Conservation (phyloP, 2,888 invertebrate genomes). For the Drosophila macrospina region DNA sequence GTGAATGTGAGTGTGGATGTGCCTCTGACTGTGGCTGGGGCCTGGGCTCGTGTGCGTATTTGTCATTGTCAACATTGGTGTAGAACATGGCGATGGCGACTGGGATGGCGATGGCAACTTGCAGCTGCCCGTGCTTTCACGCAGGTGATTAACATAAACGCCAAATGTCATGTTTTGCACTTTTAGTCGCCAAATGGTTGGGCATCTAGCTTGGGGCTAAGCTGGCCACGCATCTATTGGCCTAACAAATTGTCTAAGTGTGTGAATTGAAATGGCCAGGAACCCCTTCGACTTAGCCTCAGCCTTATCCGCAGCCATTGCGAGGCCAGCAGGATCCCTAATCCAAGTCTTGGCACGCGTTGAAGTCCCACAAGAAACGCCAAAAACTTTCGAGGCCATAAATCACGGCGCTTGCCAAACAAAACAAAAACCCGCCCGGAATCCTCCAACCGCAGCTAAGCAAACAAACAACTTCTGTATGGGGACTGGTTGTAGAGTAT, state of each 20-base stretch:
- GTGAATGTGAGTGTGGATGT: constrained; percentile 8
- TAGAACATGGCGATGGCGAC: constrained; percentile 67
- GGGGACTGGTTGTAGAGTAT: no score
- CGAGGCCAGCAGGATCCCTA: constrained; percentile 45
- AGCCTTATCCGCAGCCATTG: neutral
- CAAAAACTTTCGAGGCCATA: constrained; percentile 81
- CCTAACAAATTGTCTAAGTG: constrained; percentile 67
- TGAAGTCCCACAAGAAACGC: constrained; percentile 61
- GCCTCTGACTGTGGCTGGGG: constrained; percentile 2
- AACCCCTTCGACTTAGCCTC: neutral
- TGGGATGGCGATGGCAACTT: constrained; percentile 49
- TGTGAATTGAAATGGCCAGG: constrained; percentile 60
- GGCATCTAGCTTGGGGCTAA: constrained; percentile 28
- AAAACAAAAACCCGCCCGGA: constrained; percentile 39
- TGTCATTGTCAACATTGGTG: constrained; percentile 85
- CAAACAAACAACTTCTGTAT: constrained; percentile 57
- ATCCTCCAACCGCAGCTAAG: constrained; percentile 64
- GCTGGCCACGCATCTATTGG: constrained; percentile 53
- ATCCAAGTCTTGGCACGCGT: constrained; percentile 74
- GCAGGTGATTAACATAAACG: constrained; percentile 85
- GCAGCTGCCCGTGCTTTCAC: constrained; percentile 83
- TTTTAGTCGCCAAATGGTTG: constrained; percentile 50
- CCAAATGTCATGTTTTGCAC: constrained; percentile 79
- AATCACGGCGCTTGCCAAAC: constrained; percentile 83
- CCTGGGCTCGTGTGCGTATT: constrained; percentile 82